Evolutionary conservation across 2,113 vertebrate species (phyloP).

Genomic region (Tapirus terrestris): DNA sequence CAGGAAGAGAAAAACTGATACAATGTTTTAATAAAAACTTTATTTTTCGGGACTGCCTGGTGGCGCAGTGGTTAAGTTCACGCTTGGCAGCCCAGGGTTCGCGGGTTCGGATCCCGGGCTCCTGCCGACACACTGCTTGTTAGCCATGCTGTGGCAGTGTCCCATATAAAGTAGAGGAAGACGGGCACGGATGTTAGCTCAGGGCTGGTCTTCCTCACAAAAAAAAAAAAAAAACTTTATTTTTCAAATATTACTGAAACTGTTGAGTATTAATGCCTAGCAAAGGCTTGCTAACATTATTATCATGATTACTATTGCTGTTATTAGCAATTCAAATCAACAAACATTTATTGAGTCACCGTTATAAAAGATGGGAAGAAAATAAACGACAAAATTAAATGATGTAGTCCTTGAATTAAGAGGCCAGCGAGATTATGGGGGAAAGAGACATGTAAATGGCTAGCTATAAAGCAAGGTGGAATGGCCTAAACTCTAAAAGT

Average conservation of each 20-base stretch:
- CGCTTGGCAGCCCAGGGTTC: too few species aligned
- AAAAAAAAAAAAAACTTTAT: too few species aligned
- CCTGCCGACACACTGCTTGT: too few species aligned
- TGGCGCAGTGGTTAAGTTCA: too few species aligned
- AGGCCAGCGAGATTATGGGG: background rate
- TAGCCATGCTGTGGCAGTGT: too few species aligned
- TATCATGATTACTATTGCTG: background rate
- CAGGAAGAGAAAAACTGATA: slow-evolving; percentile 21
- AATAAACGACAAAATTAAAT: slow-evolving; percentile 4
- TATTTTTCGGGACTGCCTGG: too few species aligned
- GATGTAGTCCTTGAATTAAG: background rate
- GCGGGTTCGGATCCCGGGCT: too few species aligned
- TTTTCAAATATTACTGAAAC: slow-evolving; percentile 18
- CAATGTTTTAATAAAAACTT: slow-evolving; percentile 9
- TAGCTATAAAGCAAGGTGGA: background rate
- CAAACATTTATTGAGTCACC: background rate
- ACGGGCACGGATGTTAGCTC: too few species aligned
- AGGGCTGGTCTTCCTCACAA: too few species aligned
- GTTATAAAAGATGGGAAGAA: slow-evolving; percentile 19
- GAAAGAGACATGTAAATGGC: background rate
- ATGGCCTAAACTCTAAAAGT: background rate
- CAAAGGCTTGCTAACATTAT: background rate
- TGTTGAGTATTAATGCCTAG: background rate
- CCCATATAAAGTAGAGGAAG: too few species aligned
- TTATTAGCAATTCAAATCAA: slow-evolving; percentile 44